Percentiles rank a stretch among this genome's conserved stretches.
These are phyloP conservation scores for Ectemnius lituratus DNA, from an alignment of 2,888 invertebrate species.

Conservation along the genomic window DNA sequence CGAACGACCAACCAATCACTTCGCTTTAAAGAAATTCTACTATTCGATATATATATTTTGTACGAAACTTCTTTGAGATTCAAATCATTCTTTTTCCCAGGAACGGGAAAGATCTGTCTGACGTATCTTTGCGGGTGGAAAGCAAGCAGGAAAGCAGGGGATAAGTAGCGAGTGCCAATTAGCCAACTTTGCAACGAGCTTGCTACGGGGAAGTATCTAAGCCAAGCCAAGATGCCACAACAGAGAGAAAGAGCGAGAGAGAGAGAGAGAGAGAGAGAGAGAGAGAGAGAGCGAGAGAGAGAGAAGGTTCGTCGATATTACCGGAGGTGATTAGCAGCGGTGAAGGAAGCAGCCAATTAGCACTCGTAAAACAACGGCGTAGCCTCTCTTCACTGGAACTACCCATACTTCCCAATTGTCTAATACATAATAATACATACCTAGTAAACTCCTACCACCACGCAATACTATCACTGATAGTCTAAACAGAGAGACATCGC, in stretches of 20 bases:
- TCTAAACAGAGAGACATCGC: no score
- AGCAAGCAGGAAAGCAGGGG: background rate
- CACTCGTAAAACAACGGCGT: background rate
- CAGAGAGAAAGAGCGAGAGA: no score
- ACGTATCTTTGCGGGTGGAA: background rate
- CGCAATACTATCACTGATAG: no score
- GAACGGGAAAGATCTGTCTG: background rate
- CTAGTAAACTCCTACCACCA: no score
- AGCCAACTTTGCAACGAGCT: slow-evolving; percentile 8
- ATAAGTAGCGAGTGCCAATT: slow-evolving; percentile 12
- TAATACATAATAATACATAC: no score
- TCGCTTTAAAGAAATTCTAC: slow-evolving; percentile 16
- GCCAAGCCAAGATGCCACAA: slow-evolving; percentile 7
- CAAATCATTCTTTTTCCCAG: background rate
- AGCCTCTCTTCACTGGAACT: background rate
- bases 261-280: no score
- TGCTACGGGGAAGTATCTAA: background rate
- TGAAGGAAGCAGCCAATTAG: slow-evolving; percentile 38
- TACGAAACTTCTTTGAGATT: background rate
- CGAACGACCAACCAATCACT: background rate
- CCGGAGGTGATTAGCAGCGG: slow-evolving; percentile 31
- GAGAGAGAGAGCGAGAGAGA: no score
- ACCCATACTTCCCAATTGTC: no score
- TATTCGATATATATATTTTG: slow-evolving; percentile 14
- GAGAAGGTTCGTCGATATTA: slow-evolving; percentile 26